phyloP scores from a whole-genome alignment of 2,113 vertebrate genomes.

The Polypterus bichir region DNA sequence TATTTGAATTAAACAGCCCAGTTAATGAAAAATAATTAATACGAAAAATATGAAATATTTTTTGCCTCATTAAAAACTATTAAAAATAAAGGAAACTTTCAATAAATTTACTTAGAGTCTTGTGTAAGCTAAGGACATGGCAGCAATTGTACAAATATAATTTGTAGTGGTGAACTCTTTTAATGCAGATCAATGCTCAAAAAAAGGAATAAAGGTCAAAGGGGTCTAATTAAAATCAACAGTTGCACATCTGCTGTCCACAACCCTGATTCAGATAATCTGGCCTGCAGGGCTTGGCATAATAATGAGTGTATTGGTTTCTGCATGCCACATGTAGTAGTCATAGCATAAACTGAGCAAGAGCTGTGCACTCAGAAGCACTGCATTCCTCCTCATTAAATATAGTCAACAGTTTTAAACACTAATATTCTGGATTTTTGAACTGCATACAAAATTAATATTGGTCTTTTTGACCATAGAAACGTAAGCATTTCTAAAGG shows the following conservation, averaged over 20 bases:
- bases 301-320: slow-evolving; percentile 29
- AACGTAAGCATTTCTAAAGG: background rate
- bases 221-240: slow-evolving; percentile 59
- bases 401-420: background rate
- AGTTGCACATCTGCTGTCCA: slow-evolving; percentile 52
- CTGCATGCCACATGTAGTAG: too few relatives aligned
- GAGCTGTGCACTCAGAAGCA: slow-evolving; percentile 22
- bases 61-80: background rate
- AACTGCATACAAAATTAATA: background rate
- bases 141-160: too few relatives aligned
- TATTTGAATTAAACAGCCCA: too few relatives aligned
- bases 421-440: background rate
- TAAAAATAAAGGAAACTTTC: too few relatives aligned
- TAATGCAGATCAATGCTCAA: slow-evolving; percentile 36
- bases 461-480: background rate
- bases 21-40: background rate
- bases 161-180: too few relatives aligned
- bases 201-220: slow-evolving; percentile 50
- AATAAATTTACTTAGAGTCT: background rate
- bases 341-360: too few relatives aligned
- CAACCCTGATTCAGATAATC: slow-evolving; percentile 38
- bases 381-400: slow-evolving; percentile 14
- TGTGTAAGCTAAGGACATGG: background rate
- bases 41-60: background rate
- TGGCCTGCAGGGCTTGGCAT: slow-evolving; percentile 22